Base-by-base conservation (phyloP, 1,140 invertebrate genomes). In the Triops cancriformis region DNA sequence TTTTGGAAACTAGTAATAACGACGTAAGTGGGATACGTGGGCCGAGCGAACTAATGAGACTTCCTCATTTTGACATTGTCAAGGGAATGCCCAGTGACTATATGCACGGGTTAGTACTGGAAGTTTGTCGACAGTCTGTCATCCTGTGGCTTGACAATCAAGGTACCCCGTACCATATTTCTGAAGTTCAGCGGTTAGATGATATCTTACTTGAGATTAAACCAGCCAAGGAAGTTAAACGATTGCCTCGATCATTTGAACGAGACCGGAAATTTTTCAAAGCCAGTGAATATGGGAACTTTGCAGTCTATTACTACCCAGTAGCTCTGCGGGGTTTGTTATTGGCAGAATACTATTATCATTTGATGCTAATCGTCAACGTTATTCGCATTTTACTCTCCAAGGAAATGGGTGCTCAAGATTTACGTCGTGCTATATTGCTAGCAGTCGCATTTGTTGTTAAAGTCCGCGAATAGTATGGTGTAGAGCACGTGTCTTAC, bases 231-330 rank as follows among this genome's bases (percentile, higher is more conserved):
- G n/a, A n/a, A n/a, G n/a, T n/a, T n/a, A n/a, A n/a, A n/a, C n/a
- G n/a, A n/a, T n/a, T n/a, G n/a, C n/a, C n/a, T n/a, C n/a, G n/a
- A n/a, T n/a, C n/a, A n/a, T n/a, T n/a, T n/a, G n/a, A n/a, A n/a
- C n/a, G n/a, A n/a, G n/a, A n/a, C n/a, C n/a, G n/a, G n/a, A 73
- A 18, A 26, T 43, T 51, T 72, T 72, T 43, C 23, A 77, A 77
- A 72, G 76, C 76, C 10, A 77, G 76, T 77, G 76, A 77, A 27
- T 72, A 72, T 6, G 11, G 76, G 10, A 77, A n/a, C 51, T 77
- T 77, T 28, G 11, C 37, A 18, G 45, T 77, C n/a, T 77, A 72
- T 37, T 77, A 77, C 45, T 77, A 42, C 6, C 76, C n/a, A n/a
- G n/a, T n/a, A n/a, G n/a, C n/a, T n/a, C n/a, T n/a, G n/a, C n/a